phyloP scores from a whole-genome alignment of 2,888 invertebrate species.

The Synanthedon andrenaeformis region DNA sequence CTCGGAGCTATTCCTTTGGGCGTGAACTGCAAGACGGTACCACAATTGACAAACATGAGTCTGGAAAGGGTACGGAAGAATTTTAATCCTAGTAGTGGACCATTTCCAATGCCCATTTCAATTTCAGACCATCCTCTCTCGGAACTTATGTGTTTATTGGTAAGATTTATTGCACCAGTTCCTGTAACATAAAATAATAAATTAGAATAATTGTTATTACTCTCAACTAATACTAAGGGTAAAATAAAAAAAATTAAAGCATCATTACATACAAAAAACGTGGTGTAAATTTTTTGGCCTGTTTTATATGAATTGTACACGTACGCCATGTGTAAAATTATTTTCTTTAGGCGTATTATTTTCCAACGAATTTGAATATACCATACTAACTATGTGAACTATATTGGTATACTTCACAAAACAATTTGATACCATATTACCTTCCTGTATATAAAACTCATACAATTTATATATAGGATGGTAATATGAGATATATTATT shows the following conservation, averaged over 20 bases:
- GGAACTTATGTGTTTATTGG: slow-evolving; percentile 81
- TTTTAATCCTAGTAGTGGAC: slow-evolving; percentile 82
- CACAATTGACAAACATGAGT: slow-evolving; percentile 81
- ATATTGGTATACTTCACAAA: too few species aligned
- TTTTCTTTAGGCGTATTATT: too few species aligned
- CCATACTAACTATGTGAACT: too few species aligned
- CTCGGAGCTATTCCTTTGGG: slow-evolving; percentile 82
- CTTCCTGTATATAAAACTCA: too few species aligned
- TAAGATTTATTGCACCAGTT: slow-evolving; percentile 80
- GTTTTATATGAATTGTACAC: too few species aligned
- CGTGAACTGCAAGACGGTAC: slow-evolving; percentile 81
- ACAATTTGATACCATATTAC: too few species aligned
- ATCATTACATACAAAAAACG: too few species aligned
- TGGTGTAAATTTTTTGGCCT: too few species aligned
- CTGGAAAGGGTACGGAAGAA: slow-evolving; percentile 81
- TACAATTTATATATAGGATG: too few species aligned
- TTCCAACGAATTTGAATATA: too few species aligned
- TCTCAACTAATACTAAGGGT: not conserved
- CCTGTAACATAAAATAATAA: slow-evolving; percentile 50
- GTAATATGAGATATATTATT: too few species aligned
- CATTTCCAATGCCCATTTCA: slow-evolving; percentile 87
- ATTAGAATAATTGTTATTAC: not conserved
- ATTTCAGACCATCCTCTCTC: slow-evolving; percentile 91
- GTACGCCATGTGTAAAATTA: too few species aligned
- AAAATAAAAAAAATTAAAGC: not conserved